A percentile compares a stretch with the other conserved stretches of the same genome.
Conservation (phyloP, 2,888 invertebrate species). For the Ditula angustiorana region DNA sequence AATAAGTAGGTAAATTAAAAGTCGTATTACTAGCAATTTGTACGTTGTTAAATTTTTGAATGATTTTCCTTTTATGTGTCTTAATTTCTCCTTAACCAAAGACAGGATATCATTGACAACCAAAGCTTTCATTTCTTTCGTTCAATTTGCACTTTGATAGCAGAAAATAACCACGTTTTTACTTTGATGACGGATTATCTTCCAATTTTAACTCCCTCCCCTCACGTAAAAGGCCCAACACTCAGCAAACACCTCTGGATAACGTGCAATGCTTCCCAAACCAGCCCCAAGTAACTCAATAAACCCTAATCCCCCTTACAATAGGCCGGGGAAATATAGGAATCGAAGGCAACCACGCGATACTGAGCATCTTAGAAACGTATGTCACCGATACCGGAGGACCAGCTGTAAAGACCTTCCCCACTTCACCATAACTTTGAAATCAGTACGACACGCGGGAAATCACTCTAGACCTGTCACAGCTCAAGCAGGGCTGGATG, state of each 20-base stretch:
- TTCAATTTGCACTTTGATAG: too few relatives aligned
- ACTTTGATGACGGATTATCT: constrained; percentile 7
- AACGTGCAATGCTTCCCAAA: constrained; percentile 20
- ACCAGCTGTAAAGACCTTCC: constrained; percentile 22
- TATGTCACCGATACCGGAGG: constrained; percentile 33
- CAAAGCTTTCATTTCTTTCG: too few relatives aligned
- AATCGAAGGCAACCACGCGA: constrained; percentile 38
- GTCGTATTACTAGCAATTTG: too few relatives aligned
- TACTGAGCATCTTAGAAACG: constrained; percentile 37
- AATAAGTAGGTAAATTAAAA: too few relatives aligned
- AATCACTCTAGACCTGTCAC: constrained; percentile 28
- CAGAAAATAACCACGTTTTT: neutral
- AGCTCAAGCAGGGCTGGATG: constrained; percentile 41
- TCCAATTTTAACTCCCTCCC: neutral
- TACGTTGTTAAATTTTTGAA: too few relatives aligned
- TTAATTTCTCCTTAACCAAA: too few relatives aligned
- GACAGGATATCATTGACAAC: too few relatives aligned
- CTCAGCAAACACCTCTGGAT: constrained; percentile 2
- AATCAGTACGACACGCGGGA: constrained; percentile 1
- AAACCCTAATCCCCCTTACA: constrained; percentile 30
- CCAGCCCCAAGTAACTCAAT: constrained; percentile 29
- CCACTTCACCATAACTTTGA: constrained; percentile 26
- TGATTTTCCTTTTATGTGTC: too few relatives aligned
- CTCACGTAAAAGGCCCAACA: neutral
- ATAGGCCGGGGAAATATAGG: constrained; percentile 37